Evolutionary conservation across 2,888 invertebrate species (phyloP).

Genomic region (Drosophila merina): DNA sequence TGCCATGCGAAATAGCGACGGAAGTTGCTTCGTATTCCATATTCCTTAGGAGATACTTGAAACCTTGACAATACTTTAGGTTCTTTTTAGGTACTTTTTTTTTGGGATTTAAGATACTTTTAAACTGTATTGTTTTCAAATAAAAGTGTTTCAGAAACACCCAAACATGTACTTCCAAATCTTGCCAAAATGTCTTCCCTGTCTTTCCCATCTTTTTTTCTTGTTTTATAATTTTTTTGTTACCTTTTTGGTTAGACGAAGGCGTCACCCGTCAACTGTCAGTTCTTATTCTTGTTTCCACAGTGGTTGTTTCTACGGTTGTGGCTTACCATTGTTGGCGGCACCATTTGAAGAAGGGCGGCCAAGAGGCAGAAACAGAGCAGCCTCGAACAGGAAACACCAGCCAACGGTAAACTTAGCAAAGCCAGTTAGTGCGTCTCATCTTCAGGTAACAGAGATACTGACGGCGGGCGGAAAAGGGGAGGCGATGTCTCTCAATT

Average conservation of each 20-base stretch:
- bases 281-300: conserved; percentile 40
- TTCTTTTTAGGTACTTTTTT: not conserved
- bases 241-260: conserved; percentile 48
- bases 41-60: not conserved
- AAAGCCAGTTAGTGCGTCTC: conserved; percentile 51
- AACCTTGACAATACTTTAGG: not conserved
- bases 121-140: not conserved
- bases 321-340: conserved; percentile 49
- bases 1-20: conserved; percentile 41
- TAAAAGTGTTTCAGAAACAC: not conserved
- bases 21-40: not conserved
- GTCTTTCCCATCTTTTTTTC: conserved; percentile 14
- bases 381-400: conserved; percentile 5
- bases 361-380: conserved; percentile 21
- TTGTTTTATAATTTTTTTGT: conserved; percentile 30
- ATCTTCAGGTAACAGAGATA: conserved; percentile 26
- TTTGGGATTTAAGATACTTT: not conserved
- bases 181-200: not conserved
- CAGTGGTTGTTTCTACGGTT: conserved; percentile 10
- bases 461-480: not conserved
- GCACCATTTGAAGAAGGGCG: conserved; percentile 53
- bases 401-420: conserved; percentile 64
- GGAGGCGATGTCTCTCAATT: conserved; percentile 52
- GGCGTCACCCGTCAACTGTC: conserved; percentile 69
- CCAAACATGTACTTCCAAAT: too few relatives aligned